Evolutionary conservation across 2,113 vertebrate genomes (phyloP), one percentile per base, ranked within the genome.

Genomic region (Pollachius pollachius): DNA sequence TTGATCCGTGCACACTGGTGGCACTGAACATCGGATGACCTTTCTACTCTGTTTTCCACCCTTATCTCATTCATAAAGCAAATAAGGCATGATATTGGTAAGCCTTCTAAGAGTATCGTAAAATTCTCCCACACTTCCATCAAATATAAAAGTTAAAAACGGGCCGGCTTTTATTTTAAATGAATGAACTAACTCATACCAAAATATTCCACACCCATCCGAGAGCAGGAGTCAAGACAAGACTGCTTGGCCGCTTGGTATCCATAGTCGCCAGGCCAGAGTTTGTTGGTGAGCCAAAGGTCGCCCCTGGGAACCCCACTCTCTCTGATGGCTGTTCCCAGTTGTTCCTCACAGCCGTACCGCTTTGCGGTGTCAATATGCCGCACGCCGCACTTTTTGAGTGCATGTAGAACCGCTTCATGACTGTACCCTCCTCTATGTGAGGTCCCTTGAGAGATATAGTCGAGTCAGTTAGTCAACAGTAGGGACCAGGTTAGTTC

Each of bases 281-380:
- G 87, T 64, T 95, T 93, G 69, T 89, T 93, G 2, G 94, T 95
- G 85, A 95, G 74, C 93, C 94, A 95, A 54, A 95, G 84, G 5
- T 91, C 79, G 52, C 91, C 83, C 17, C 81, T 65, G 15, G 85
- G 83, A 37, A 94, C 65, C 2, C 73, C 83, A 9, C 93, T 94
- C 21, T 94, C 90, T 62, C 17, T 21, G 23, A 95, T 81, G 13
- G 90, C 86, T 71, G 87, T 75, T 0, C 83, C 89, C 58, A 95
- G 86, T 5, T 92, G 59, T 27, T 80, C 77, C 67, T 95, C 92
- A 70, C 92, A 94, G 67, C 90, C 77, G 0, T 94, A 95, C 12
- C 85, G 83, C 66, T 92, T 92, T 23, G 94, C 92, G 11, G 93
- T 94, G 83, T 94, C 94, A 59, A 92, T 91, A 57, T 94, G 93